These are phyloP conservation scores for Intellagama lesueurii DNA, from an alignment of 2,797 vertebrate species.

Conservation along the genomic window DNA sequence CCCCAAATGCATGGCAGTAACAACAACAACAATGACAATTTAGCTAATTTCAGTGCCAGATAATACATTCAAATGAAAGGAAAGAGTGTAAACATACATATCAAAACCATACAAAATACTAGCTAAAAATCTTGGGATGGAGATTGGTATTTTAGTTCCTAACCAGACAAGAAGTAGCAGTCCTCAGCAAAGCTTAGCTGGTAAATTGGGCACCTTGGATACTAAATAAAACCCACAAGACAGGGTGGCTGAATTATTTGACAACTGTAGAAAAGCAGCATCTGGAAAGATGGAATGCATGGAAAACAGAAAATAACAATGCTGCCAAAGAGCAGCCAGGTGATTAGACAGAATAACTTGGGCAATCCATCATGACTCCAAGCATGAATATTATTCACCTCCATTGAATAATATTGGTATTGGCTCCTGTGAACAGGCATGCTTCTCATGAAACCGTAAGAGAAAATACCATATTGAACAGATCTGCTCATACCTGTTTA, in stretches of 20 bases:
- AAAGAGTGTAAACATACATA: neutral
- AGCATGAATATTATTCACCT: neutral
- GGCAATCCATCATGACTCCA: neutral
- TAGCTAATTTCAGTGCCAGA: neutral
- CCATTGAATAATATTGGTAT: neutral
- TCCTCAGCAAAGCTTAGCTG: neutral
- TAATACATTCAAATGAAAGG: neutral
- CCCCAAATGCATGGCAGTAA: neutral
- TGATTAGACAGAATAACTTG: neutral
- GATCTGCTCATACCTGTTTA: neutral
- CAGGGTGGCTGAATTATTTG: conserved; percentile 10
- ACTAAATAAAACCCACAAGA: neutral
- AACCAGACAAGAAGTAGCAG: neutral
- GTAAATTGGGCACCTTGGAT: neutral
- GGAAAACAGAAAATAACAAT: neutral
- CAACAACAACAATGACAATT: neutral
- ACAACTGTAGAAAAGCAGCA: conserved; percentile 18
- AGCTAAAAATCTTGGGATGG: conserved; percentile 5
- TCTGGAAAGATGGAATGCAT: conserved; percentile 14
- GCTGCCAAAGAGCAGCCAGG: neutral
- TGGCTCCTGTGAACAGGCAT: neutral
- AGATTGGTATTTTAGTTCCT: neutral
- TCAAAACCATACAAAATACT: neutral
- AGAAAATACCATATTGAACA: conserved; percentile 14
- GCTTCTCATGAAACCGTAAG: neutral